Conservation (phyloP, 2,888 invertebrate species). For the Diadromus collaris region DNA sequence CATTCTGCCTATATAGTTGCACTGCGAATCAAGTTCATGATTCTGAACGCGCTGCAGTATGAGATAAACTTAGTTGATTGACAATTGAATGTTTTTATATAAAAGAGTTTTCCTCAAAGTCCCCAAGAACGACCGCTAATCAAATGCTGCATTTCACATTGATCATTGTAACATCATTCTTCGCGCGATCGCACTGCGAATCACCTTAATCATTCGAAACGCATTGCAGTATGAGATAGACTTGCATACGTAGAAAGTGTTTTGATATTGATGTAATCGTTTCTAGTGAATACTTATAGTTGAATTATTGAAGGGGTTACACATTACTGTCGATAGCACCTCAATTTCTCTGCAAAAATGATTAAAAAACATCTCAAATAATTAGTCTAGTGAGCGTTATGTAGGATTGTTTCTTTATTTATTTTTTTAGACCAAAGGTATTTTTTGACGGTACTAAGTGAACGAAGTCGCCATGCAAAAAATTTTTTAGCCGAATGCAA, state of each 20-base stretch:
- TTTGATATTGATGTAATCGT: background rate
- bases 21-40: conserved; percentile 3
- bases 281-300: background rate
- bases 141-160: conserved; percentile 22
- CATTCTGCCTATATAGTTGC: background rate
- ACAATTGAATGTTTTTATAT: background rate
- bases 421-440: background rate
- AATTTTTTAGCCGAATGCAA: background rate
- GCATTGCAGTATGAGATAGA: background rate
- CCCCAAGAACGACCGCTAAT: background rate
- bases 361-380: background rate
- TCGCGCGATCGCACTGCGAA: background rate
- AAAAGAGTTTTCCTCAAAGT: background rate
- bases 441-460: background rate
- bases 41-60: background rate
- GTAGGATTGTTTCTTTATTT: background rate
- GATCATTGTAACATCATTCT: background rate
- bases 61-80: conserved; percentile 6
- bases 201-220: background rate
- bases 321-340: background rate
- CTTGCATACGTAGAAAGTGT: background rate
- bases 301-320: background rate
- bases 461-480: background rate
- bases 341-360: background rate
- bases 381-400: background rate